phyloP scores from a whole-genome alignment of 2,888 invertebrate species.

The Parasteatoda lunata region DNA sequence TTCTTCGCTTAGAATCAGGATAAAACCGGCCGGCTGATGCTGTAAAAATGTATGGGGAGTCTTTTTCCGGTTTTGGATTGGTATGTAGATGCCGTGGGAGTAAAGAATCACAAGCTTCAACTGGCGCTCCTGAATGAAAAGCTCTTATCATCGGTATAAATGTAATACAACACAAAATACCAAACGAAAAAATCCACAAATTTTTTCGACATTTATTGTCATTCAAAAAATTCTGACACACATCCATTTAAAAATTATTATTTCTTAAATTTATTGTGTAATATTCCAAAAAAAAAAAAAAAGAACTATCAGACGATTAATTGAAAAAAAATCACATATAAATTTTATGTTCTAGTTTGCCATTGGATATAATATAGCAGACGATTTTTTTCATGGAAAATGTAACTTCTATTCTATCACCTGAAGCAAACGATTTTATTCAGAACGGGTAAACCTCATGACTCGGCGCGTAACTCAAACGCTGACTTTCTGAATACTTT shows the following conservation, averaged over 20 bases:
- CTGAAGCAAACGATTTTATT: background rate
- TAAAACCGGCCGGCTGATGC: conserved; percentile 49
- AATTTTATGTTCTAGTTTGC: too few species aligned
- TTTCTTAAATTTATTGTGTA: background rate
- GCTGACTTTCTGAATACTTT: background rate
- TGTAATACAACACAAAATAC: background rate
- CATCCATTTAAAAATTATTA: background rate
- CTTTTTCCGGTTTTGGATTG: conserved; percentile 29
- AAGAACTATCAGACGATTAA: too few species aligned
- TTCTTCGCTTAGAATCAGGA: conserved; percentile 58
- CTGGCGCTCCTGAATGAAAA: conserved; percentile 70
- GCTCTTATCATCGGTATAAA: background rate
- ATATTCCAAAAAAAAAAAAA: background rate
- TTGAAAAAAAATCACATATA: too few species aligned
- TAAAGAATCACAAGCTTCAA: conserved; percentile 69
- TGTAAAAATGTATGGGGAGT: conserved; percentile 50
- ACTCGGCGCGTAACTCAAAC: background rate
- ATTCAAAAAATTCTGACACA: background rate
- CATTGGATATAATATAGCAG: too few species aligned
- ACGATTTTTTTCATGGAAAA: too few species aligned
- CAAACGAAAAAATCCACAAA: background rate
- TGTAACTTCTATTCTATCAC: too few species aligned
- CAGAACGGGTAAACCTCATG: background rate
- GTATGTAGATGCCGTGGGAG: conserved; percentile 68
- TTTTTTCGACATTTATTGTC: background rate